Evolutionary conservation across 2,888 invertebrate species (phyloP), one percentile per base, ranked within the genome.

Genomic region (Podotricha telesiphe): DNA sequence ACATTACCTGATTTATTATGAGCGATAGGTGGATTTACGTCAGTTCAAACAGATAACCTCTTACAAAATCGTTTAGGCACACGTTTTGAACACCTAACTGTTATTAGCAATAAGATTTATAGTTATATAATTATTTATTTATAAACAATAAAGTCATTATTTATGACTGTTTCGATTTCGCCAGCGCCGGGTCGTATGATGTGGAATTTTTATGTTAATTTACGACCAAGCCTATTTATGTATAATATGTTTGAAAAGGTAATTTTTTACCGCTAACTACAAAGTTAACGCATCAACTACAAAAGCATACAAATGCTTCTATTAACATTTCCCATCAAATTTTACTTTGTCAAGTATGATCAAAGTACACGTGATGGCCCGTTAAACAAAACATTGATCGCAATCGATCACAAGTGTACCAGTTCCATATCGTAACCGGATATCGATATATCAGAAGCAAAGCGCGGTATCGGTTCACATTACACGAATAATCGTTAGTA

Each of bases 401-500:
- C 50, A 53, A 64, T 59, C 53, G 67, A 65, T 70, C 67, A 62
- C 47, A 59, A 63, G 56, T 62, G 65, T 69, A 84, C 80, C 74
- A 81, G 78, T 82, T 85, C 78, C 50, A 80, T 84, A 82, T 76
- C 76, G 73, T 73, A 77, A 78, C 78, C 79, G 79, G 79, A 78
- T 79, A 79, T 80, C 79, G 77, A 79, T 78, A 76, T 74, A 74
- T 78, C 79, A 79, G 74, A 75, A 75, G 78, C 63, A 64, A 69
- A 65, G 59, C 64, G 74, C 80, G 81, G 82, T 80, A 88, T 89
- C 90, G 84, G 84, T 80, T 88, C 84, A 85, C 80, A 86, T 91
- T 86, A 88, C 81, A 85, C 83, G 82, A 86, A 86, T 91, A 91
- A 91, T 91, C 90, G 91, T 91, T 91, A 86, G 86, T 84, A 82